These are phyloP conservation scores for Melitaea cinxia DNA, from an alignment of 1,140 invertebrate species.

Conservation along the genomic window DNA sequence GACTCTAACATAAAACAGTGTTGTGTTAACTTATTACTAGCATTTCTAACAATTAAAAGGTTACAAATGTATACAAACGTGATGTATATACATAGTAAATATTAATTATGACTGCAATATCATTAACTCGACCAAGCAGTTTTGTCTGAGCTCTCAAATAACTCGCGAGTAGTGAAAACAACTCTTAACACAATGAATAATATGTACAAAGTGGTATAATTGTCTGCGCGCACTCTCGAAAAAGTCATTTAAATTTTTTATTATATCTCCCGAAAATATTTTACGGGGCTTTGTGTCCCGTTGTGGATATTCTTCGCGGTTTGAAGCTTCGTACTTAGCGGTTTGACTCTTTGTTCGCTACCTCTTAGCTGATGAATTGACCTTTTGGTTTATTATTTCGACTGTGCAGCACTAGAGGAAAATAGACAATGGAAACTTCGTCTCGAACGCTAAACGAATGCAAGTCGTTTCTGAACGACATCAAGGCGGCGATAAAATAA, in stretches of 20 bases:
- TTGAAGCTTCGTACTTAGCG: constrained; percentile 16
- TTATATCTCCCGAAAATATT: constrained; percentile 36
- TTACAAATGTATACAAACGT: neutral
- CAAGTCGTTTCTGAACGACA: too few species aligned
- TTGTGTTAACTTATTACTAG: too few species aligned
- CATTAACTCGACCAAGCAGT: constrained; percentile 12
- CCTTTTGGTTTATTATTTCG: constrained; percentile 21
- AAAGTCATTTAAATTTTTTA: constrained; percentile 34
- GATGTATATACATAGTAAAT: neutral
- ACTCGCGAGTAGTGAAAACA: constrained; percentile 11
- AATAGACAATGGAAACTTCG: neutral
- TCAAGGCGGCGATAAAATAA: neutral
- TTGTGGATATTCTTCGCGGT: constrained; percentile 17
- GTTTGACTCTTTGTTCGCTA: constrained; percentile 23
- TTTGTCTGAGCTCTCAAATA: constrained; percentile 7
- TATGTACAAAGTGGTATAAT: constrained; percentile 25
- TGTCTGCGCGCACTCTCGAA: constrained; percentile 30
- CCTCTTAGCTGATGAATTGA: constrained; percentile 25
- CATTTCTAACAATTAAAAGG: neutral
- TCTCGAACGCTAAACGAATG: neutral
- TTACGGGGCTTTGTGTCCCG: constrained; percentile 31
- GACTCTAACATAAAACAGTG: too few species aligned
- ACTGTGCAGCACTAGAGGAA: constrained; percentile 6
- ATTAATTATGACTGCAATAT: constrained; percentile 14
- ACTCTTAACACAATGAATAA: constrained; percentile 28